Evolutionary conservation across 2,797 vertebrate genomes (phyloP).

Genomic region (Discoglossus pictus): DNA sequence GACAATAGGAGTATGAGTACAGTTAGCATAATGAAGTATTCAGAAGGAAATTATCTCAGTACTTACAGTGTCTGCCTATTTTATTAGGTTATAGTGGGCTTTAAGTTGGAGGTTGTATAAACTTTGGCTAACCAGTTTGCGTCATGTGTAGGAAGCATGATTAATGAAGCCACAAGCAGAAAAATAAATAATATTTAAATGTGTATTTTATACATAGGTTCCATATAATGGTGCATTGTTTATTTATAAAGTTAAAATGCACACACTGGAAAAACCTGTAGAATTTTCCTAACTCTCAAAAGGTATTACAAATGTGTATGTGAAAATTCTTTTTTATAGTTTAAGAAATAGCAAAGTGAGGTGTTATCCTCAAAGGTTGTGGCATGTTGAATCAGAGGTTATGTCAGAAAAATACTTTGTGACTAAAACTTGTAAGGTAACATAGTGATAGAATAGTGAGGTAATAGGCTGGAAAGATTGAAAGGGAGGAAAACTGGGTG

Average conservation of each 20-base stretch:
- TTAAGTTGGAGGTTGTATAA: neutral
- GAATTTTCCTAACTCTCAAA: conserved; percentile 6
- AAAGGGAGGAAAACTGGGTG: neutral
- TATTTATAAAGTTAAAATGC: conserved; percentile 5
- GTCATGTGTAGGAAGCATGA: conserved; percentile 26
- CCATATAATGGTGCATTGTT: conserved; percentile 28
- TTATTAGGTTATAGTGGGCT: neutral
- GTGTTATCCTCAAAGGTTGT: conserved; percentile 34
- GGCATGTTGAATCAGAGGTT: conserved; percentile 32
- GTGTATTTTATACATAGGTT: neutral
- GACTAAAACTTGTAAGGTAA: conserved; percentile 17
- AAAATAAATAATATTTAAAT: conserved; percentile 20
- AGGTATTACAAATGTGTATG: conserved; percentile 16
- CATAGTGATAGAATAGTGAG: conserved; percentile 23
- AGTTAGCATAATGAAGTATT: too few species aligned
- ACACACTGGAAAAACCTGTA: conserved; percentile 7
- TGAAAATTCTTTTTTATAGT: neutral
- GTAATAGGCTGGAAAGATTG: neutral
- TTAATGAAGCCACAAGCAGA: conserved; percentile 23
- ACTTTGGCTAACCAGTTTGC: conserved; percentile 28
- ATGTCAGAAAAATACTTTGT: conserved; percentile 40
- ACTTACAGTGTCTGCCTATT: neutral
- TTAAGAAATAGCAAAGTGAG: conserved; percentile 23
- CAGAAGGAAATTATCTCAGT: too few species aligned
- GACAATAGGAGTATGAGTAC: neutral